phyloP scores from a whole-genome alignment of 2,888 invertebrate species.

The Dryadula phaetusa region DNA sequence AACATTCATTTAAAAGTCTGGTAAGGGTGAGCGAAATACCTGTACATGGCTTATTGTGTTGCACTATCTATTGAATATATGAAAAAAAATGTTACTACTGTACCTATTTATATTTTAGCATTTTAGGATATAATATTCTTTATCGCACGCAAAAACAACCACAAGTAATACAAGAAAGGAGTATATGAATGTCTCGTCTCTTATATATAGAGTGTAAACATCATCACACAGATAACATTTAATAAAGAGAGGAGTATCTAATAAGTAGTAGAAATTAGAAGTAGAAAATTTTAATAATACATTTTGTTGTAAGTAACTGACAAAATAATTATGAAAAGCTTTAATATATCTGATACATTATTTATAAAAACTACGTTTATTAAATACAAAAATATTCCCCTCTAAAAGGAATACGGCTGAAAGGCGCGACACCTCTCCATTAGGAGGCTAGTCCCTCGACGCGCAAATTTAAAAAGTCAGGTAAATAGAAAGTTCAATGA shows the following conservation, averaged over 20 bases:
- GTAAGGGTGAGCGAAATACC: constrained; percentile 3
- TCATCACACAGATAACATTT: too few species aligned
- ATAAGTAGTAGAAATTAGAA: too few species aligned
- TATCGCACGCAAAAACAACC: too few species aligned
- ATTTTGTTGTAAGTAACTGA: neutral
- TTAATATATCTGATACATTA: neutral
- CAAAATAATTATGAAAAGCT: neutral
- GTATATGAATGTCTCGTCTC: too few species aligned
- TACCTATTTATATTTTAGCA: too few species aligned
- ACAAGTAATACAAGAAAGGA: too few species aligned
- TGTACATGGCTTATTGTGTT: neutral
- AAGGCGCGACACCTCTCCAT: constrained; percentile 31
- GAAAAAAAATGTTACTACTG: too few species aligned
- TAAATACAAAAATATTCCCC: neutral
- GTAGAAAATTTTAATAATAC: neutral
- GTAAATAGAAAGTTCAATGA: constrained; percentile 41
- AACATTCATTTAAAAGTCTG: constrained; percentile 6
- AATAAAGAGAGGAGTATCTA: too few species aligned
- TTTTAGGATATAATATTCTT: too few species aligned
- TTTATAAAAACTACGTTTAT: neutral
- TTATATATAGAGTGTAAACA: too few species aligned
- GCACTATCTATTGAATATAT: neutral
- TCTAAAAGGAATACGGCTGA: constrained; percentile 21
- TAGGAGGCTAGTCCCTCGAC: constrained; percentile 30
- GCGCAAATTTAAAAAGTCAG: constrained; percentile 35